phyloP scores from a whole-genome alignment of 2,113 vertebrate species.

The Microtus oregoni region DNA sequence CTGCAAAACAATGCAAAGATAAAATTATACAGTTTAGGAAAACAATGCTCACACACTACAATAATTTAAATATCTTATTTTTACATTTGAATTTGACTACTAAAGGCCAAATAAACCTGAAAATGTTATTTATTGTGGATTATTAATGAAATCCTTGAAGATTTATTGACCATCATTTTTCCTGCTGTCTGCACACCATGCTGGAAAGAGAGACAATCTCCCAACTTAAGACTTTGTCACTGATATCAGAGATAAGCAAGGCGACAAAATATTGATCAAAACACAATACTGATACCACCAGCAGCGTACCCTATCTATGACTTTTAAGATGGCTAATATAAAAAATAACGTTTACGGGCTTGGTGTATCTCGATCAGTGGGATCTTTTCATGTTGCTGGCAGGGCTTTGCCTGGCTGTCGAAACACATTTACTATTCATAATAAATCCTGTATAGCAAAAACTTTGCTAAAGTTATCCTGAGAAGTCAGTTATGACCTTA shows the following conservation, averaged over 20 bases:
- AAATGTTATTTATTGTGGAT: background rate
- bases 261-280: conserved; percentile 36
- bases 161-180: background rate
- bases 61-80: background rate
- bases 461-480: conserved; percentile 36
- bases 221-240: background rate
- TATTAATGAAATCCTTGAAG: background rate
- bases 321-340: background rate
- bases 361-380: conserved; percentile 5
- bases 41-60: background rate
- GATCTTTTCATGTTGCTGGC: conserved; percentile 17
- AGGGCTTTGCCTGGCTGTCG: background rate
- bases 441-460: conserved; percentile 34
- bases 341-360: background rate
- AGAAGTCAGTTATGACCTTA: conserved; percentile 34
- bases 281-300: background rate
- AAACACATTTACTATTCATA: conserved; percentile 27
- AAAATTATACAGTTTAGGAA: background rate
- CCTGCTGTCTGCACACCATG: background rate
- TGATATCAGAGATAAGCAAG: background rate
- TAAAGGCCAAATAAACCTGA: background rate
- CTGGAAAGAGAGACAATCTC: background rate
- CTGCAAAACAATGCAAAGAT: conserved; percentile 29
- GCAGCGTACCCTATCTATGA: background rate
- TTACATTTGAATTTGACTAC: conserved; percentile 25